A percentile compares a stretch with the other conserved stretches of the same genome.
These are phyloP conservation scores for Podarcis raffonei DNA, from an alignment of 2,113 vertebrate species.

Conservation along the genomic window DNA sequence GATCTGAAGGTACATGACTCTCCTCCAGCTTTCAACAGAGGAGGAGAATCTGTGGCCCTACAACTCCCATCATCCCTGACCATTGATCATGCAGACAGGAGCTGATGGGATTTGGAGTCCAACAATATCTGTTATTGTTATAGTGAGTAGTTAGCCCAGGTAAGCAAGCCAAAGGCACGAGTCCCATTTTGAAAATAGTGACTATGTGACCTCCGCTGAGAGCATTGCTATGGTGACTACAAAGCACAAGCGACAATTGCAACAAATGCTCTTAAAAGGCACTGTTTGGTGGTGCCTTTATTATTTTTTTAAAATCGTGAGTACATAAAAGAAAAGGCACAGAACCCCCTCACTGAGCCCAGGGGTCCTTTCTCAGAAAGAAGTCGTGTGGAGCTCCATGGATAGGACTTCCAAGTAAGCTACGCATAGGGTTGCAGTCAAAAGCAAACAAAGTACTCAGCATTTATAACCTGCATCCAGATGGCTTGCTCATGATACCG, in stretches of 20 bases:
- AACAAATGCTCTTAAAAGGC: not conserved
- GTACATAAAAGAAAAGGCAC: not conserved
- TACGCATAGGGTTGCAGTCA: not conserved
- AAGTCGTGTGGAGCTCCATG: not conserved
- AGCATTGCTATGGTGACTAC: not conserved
- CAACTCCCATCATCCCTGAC: no score
- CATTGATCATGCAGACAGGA: no score
- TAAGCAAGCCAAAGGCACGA: not conserved
- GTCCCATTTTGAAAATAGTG: not conserved
- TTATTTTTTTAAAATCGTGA: not conserved
- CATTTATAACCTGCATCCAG: not conserved
- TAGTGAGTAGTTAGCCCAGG: not conserved
- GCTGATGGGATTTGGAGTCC: no score
- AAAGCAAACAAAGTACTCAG: not conserved
- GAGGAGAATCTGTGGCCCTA: no score
- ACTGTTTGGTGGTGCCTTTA: not conserved
- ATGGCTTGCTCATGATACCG: not conserved
- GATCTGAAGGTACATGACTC: no score
- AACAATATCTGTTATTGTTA: no score
- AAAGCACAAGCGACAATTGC: not conserved
- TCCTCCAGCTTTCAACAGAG: no score
- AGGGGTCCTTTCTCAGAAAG: not conserved
- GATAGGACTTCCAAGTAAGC: not conserved
- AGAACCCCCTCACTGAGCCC: not conserved
- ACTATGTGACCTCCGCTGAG: not conserved